Percentiles rank a stretch among this genome's conserved stretches.
These are phyloP conservation scores for Tetragonula carbonaria DNA, from an alignment of 2,888 invertebrate species.

Conservation along the genomic window DNA sequence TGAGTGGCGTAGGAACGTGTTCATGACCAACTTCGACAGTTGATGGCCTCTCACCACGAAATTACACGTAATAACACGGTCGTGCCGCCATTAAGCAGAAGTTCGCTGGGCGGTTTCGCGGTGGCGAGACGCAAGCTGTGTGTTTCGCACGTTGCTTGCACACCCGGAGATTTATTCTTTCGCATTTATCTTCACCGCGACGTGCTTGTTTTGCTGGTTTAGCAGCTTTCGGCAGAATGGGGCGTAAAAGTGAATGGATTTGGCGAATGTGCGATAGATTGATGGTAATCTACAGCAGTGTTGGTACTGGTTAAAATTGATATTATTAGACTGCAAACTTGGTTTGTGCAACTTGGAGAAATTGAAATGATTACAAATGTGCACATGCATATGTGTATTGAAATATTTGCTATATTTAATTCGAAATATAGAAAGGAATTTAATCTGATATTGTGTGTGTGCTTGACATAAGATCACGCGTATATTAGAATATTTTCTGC, in stretches of 20 bases:
- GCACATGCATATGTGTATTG: no score
- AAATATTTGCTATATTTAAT: no score
- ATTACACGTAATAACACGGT: slow-evolving; percentile 55
- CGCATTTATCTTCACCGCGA: not conserved
- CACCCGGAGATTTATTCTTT: not conserved
- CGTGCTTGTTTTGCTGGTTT: not conserved
- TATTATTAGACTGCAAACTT: not conserved
- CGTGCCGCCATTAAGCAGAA: slow-evolving; percentile 36
- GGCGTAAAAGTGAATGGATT: not conserved
- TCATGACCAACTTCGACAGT: slow-evolving; percentile 53
- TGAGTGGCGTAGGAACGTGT: slow-evolving; percentile 15
- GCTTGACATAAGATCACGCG: no score
- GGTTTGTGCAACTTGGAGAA: no score
- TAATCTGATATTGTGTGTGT: no score
- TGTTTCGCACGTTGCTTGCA: slow-evolving; percentile 25
- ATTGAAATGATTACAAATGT: not conserved
- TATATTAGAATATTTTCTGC: no score
- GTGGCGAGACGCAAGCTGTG: slow-evolving; percentile 3
- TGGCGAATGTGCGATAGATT: no score
- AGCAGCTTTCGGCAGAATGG: not conserved
- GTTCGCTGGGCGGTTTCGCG: slow-evolving; percentile 23
- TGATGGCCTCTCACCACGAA: slow-evolving; percentile 44
- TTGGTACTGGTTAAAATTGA: not conserved
- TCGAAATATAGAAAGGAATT: no score
- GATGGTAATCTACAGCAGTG: no score